Evolutionary conservation across 2,113 vertebrate species (phyloP).

Genomic region (Myrmecobius fasciatus): DNA sequence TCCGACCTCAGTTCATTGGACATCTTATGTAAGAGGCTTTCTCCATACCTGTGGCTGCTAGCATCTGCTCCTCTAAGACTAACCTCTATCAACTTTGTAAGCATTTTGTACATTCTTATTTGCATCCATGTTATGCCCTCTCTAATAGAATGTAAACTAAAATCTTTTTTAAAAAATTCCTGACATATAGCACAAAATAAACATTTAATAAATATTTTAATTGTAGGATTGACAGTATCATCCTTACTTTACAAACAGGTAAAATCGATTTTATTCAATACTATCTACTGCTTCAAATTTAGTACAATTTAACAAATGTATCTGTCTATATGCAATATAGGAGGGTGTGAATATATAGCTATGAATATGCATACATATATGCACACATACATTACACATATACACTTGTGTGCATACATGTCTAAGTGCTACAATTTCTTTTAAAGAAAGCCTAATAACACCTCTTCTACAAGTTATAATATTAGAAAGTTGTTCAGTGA

Average conservation of each 20-base stretch:
- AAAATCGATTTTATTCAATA: neutral
- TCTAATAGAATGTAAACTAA: neutral
- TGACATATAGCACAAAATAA: neutral
- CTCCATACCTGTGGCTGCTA: neutral
- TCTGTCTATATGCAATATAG: neutral
- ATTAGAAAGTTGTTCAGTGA: neutral
- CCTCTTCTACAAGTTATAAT: neutral
- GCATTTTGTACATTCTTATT: neutral
- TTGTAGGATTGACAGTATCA: neutral
- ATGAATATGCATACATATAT: too few relatives aligned
- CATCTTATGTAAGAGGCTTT: neutral
- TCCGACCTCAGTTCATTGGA: neutral
- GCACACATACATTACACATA: too few relatives aligned
- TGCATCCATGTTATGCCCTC: neutral
- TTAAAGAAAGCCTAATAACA: too few relatives aligned
- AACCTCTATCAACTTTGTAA: neutral
- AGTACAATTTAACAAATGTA: neutral
- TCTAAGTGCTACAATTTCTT: too few relatives aligned
- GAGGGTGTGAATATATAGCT: too few relatives aligned
- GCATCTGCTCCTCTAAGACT: neutral
- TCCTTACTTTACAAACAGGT: neutral
- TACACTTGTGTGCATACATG: too few relatives aligned
- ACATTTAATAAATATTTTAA: neutral
- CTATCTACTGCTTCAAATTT: neutral
- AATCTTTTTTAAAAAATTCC: neutral